Evolutionary conservation across 2,797 vertebrate species (phyloP).

Genomic region (Lagorchestes hirsutus): DNA sequence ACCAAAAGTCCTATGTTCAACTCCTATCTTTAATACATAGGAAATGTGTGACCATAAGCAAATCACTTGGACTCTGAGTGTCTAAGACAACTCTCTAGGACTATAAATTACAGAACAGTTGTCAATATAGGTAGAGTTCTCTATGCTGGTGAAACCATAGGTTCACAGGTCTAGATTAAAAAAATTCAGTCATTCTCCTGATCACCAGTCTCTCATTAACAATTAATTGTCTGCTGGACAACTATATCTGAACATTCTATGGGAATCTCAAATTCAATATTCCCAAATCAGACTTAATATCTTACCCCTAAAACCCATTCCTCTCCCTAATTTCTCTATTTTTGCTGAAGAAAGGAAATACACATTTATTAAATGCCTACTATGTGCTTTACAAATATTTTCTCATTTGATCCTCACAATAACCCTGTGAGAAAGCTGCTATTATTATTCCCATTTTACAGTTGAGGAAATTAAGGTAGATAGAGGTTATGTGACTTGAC

Average conservation of each 20-base stretch:
- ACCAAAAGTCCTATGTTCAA: neutral
- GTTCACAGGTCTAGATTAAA: neutral
- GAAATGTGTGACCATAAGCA: neutral
- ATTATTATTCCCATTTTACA: neutral
- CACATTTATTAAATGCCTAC: neutral
- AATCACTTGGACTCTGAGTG: neutral
- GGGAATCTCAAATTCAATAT: neutral
- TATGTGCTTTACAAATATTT: neutral
- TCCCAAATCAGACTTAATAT: neutral
- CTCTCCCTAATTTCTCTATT: neutral
- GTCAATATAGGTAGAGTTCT: neutral
- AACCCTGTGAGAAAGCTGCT: neutral
- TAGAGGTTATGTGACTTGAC: neutral
- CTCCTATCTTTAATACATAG: neutral
- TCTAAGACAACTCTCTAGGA: neutral
- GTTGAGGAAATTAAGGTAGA: neutral
- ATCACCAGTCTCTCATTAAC: neutral
- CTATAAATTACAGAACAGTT: neutral
- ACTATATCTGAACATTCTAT: neutral
- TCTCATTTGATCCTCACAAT: neutral
- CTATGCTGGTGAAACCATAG: neutral
- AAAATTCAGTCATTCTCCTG: neutral
- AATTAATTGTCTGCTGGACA: neutral
- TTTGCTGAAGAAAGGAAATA: neutral
- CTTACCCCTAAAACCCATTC: neutral